These are phyloP conservation scores for Tragelaphus oryx DNA, from an alignment of 2,797 vertebrate genomes.

Conservation along the genomic window DNA sequence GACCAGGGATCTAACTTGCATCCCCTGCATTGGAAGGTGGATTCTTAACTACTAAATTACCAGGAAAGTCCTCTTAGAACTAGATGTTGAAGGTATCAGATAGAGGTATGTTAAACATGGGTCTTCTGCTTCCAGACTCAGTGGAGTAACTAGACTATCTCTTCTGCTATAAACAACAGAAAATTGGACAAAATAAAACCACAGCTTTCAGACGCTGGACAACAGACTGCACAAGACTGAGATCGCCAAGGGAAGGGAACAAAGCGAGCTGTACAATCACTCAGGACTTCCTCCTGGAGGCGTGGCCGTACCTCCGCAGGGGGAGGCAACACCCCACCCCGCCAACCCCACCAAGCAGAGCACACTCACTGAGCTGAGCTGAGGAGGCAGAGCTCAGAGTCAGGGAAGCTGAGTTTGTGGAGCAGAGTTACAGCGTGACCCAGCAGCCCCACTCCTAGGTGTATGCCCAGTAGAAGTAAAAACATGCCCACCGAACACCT, in stretches of 20 bases:
- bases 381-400: not conserved
- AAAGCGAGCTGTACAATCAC: fast-evolving
- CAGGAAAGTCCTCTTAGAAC: not conserved
- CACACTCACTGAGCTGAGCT: not conserved
- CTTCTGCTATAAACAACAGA: not conserved
- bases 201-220: not conserved
- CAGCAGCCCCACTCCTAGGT: not conserved
- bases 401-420: too few species aligned
- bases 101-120: not conserved
- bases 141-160: not conserved
- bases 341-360: too few species aligned
- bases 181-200: not conserved
- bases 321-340: fast-evolving
- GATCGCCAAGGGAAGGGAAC: not conserved
- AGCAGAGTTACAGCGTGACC: not conserved
- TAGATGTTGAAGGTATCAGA: not conserved
- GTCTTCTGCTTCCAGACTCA: not conserved
- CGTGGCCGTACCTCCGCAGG: fast-evolving
- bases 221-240: not conserved
- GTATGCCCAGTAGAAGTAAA: not conserved
- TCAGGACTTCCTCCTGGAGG: not conserved
- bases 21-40: not conserved
- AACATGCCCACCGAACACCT: not conserved
- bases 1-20: fast-evolving
- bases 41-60: not conserved